phyloP scores from a whole-genome alignment of 2,888 invertebrate genomes.

The Rhyacophila evoluta region DNA sequence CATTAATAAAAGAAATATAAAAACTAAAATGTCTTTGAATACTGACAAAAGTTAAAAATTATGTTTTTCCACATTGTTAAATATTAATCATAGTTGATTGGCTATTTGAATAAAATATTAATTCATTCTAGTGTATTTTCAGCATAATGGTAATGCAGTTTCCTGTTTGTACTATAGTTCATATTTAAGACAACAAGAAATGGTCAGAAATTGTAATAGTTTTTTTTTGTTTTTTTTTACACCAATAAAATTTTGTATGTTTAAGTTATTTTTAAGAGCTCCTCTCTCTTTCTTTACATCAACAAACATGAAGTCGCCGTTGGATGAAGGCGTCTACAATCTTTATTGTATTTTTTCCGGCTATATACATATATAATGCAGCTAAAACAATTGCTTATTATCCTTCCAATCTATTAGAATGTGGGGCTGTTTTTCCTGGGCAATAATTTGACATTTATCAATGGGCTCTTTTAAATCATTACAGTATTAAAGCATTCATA shows the following conservation, averaged over 20 bases:
- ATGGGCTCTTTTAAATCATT: too few relatives aligned
- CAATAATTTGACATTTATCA: too few relatives aligned
- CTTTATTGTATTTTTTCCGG: background rate
- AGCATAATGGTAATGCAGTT: background rate
- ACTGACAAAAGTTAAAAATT: too few relatives aligned
- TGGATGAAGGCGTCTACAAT: background rate
- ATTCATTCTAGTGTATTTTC: background rate
- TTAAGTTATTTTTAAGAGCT: background rate
- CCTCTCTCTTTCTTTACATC: background rate
- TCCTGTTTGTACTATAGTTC: background rate
- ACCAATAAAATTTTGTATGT: background rate
- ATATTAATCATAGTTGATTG: too few relatives aligned
- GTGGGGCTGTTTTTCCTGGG: too few relatives aligned
- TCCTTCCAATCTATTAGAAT: too few relatives aligned
- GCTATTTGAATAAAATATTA: background rate
- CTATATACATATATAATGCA: background rate
- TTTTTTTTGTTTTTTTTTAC: background rate
- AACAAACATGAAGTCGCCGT: background rate
- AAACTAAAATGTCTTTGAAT: too few relatives aligned
- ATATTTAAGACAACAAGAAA: slow-evolving; percentile 17
- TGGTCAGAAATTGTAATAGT: slow-evolving; percentile 27
- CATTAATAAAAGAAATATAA: too few relatives aligned
- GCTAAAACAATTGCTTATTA: too few relatives aligned
- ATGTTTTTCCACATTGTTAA: too few relatives aligned
- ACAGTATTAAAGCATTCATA: too few relatives aligned